These are phyloP conservation scores for Galaxea fascicularis DNA, from an alignment of 92 coral and sea anemone species.

Conservation along the genomic window DNA sequence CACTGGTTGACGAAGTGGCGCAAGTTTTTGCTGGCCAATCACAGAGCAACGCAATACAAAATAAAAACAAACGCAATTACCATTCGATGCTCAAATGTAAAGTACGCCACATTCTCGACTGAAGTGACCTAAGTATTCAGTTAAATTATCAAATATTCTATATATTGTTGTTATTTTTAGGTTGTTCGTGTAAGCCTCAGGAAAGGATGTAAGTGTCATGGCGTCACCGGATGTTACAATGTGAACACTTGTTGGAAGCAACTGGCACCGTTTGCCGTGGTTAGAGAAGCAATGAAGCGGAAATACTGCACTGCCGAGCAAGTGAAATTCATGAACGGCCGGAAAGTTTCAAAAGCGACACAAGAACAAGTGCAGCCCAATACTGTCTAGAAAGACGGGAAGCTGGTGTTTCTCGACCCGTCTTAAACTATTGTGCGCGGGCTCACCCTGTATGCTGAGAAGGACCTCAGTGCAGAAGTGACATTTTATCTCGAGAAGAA, in stretches of 20 bases:
- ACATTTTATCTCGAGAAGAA: slow-evolving; percentile 14
- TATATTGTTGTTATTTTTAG: slow-evolving; percentile 22
- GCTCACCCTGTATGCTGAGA: slow-evolving; percentile 78
- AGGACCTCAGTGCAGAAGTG: slow-evolving; percentile 76
- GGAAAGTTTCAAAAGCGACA: slow-evolving; percentile 48
- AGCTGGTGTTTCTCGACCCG: slow-evolving; percentile 59
- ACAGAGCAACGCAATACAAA: too few relatives aligned
- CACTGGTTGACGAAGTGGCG: too few relatives aligned
- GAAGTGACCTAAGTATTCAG: too few relatives aligned
- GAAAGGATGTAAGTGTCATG: slow-evolving; percentile 85
- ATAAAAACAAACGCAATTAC: too few relatives aligned
- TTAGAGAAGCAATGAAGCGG: slow-evolving; percentile 70
- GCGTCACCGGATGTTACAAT: slow-evolving; percentile 77
- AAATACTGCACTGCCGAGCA: slow-evolving; percentile 64
- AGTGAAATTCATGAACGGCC: slow-evolving; percentile 32
- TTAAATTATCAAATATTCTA: neutral
- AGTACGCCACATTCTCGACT: too few relatives aligned
- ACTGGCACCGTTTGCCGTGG: slow-evolving; percentile 63
- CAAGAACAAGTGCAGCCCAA: slow-evolving; percentile 29
- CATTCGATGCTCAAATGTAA: too few relatives aligned
- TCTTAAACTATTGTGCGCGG: slow-evolving; percentile 84
- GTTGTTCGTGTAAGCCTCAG: slow-evolving; percentile 69
- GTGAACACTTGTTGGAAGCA: slow-evolving; percentile 80
- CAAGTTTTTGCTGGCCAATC: too few relatives aligned
- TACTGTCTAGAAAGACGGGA: slow-evolving; percentile 56